Conservation (phyloP, 2,888 invertebrate genomes). For the Alentia gelatinosa region DNA sequence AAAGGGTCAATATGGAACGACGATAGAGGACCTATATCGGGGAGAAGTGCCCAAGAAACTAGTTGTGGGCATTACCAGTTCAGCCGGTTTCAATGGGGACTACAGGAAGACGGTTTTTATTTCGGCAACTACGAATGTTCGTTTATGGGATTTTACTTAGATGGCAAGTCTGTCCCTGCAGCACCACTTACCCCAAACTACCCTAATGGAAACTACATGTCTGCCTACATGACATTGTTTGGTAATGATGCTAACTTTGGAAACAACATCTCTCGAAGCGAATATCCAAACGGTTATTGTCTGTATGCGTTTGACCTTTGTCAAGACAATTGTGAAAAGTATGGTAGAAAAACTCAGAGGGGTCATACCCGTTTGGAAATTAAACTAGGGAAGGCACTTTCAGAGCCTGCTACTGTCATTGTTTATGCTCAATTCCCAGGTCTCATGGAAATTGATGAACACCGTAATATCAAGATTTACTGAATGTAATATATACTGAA, state of each 20-base stretch:
- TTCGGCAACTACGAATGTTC: background rate
- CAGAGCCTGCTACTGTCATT: background rate
- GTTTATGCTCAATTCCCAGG: constrained; percentile 14
- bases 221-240: background rate
- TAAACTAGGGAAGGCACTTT: background rate
- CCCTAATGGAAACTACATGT: background rate
- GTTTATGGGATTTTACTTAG: constrained; percentile 10
- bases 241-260: background rate
- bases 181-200: constrained; percentile 20
- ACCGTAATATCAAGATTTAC: background rate
- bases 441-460: constrained; percentile 12
- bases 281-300: constrained; percentile 15
- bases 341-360: background rate
- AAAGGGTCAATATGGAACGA: background rate
- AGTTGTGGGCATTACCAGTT: background rate
- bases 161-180: constrained; percentile 2
- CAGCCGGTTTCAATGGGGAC: background rate
- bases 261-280: background rate
- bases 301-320: constrained; percentile 17
- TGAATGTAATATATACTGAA: background rate
- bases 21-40: constrained; percentile 44
- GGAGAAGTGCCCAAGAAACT: background rate
- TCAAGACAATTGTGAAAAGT: background rate
- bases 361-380: constrained; percentile 11
- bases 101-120: background rate